phyloP scores from a whole-genome alignment of 2,113 vertebrate species.

The Mus musculus region GRCm39 chr3:26184501-26185000 shows the following conservation, averaged over 20 bases:
- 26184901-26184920: background rate
- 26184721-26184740: constrained; percentile 3
- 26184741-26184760: background rate
- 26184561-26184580: background rate
- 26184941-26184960: background rate
- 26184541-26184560: constrained; percentile 23
- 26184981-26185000: background rate
- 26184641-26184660: constrained; percentile 16
- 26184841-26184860: background rate
- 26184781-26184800: no score
- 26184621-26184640: background rate
- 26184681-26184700: background rate
- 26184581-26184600: constrained; percentile 27
- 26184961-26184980: background rate
- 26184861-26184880: background rate
- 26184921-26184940: background rate
- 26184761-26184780: background rate
- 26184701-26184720: background rate
- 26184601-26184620: constrained; percentile 15
- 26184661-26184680: background rate
- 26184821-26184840: background rate
- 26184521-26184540: background rate
- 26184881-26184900: no score
- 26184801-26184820: background rate
- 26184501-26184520: background rate